Evolutionary conservation across 2,113 vertebrate genomes (phyloP), one percentile per base, ranked within the genome.

Genomic region (Sapajus apella): DNA sequence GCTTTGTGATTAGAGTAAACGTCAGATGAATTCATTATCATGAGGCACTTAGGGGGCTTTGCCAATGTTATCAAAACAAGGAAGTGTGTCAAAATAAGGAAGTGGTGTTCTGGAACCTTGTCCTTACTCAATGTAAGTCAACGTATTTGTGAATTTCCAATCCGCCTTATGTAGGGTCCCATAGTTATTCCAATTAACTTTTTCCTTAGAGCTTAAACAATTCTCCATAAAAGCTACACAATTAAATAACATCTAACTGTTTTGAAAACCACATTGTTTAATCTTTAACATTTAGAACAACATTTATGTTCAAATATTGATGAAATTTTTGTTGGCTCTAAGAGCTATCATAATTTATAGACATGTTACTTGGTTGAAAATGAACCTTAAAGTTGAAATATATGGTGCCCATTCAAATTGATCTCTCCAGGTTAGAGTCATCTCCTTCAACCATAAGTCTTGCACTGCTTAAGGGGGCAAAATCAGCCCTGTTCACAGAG

Each of bases 1-100:
- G 95, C 92, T 95, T 83, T 92, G 90, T 37, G 96, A 95, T 98
- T 98, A 97, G 55, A 91, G 93, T 94, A 98, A 98, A 98, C 87
- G 81, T 96, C 88, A 97, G 97, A 98, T 98, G 90, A 97, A 98
- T 98, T 98, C 81, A 97, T 98, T 98, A 97, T 47, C 43, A 43
- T 0, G 16, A 97, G 52, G 97, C 90, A 96, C 94, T 81, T 86
- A 90, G 0, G 87, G 94, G 83, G 94, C 8, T 20, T 94, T 0
- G 20, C 76, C 93, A 97, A 68, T 90, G 91, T 97, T 97, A 98
- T 96, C 92, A 97, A 96, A 98, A 96, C n/a, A 94, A 97, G 81
- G 52, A 96, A 87, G 89, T 68, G 50, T 95, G 70, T 76, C 82
- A 94, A 75, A 92, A 90, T 55, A 92, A 87, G 32, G 61, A 75